A percentile compares a stretch with the other conserved stretches of the same genome.
Conservation (phyloP, 2,113 vertebrate genomes). For the Solea senegalensis region DNA sequence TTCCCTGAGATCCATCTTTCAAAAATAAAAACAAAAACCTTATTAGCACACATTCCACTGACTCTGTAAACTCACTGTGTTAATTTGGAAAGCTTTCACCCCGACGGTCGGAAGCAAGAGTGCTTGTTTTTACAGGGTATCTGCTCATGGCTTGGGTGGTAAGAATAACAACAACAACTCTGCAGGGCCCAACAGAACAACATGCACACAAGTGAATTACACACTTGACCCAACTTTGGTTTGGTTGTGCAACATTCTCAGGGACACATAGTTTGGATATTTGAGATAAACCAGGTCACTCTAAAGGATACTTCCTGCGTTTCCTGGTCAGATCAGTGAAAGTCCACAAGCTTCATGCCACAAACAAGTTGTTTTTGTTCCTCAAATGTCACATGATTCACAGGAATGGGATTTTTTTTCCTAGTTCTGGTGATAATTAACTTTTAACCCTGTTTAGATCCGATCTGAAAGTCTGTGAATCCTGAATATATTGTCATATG, state of each 20-base stretch:
- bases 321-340: slow-evolving; percentile 12
- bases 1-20: slow-evolving; percentile 12
- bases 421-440: background rate
- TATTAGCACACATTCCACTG: slow-evolving; percentile 61
- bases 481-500: slow-evolving; percentile 18
- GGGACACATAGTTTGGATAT: slow-evolving; percentile 40
- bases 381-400: background rate
- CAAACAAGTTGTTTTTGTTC: slow-evolving; percentile 11
- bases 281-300: slow-evolving; percentile 43
- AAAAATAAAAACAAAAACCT: slow-evolving; percentile 33
- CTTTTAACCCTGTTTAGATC: background rate
- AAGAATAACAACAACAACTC: slow-evolving; percentile 74
- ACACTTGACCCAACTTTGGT: slow-evolving; percentile 26
- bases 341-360: background rate
- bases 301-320: slow-evolving; percentile 7
- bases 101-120: slow-evolving; percentile 65
- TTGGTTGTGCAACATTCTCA: slow-evolving; percentile 47
- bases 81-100: slow-evolving; percentile 49
- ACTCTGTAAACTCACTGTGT: slow-evolving; percentile 50
- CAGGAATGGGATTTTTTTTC: background rate
- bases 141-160: slow-evolving; percentile 73
- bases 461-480: slow-evolving; percentile 11
- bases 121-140: slow-evolving; percentile 77
- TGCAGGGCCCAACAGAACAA: slow-evolving; percentile 50
- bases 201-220: slow-evolving; percentile 30